Conservation (phyloP, 1,140 invertebrate species). For the Phenacoccus solenopsis region DNA sequence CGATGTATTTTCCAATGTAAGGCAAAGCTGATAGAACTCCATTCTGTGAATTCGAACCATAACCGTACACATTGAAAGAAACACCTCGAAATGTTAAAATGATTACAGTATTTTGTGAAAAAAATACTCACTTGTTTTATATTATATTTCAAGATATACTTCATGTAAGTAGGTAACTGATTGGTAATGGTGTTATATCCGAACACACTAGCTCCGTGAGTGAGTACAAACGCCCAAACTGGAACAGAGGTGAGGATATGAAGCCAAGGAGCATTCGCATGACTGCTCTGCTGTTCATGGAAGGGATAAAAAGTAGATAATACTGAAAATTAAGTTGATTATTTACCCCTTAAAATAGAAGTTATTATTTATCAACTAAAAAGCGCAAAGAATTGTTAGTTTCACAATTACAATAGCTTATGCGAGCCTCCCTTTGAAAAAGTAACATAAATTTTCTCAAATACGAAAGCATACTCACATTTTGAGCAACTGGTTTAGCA, state of each 20-base stretch:
- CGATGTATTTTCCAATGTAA: slow-evolving; percentile 70
- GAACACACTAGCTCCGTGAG: slow-evolving; percentile 84
- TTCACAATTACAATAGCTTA: too few species aligned
- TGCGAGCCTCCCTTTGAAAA: too few species aligned
- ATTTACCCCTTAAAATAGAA: not conserved
- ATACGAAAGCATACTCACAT: too few species aligned
- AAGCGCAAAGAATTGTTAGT: too few species aligned
- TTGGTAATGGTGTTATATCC: slow-evolving; percentile 90
- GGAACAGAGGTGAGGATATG: slow-evolving; percentile 62
- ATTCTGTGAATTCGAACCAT: slow-evolving; percentile 45
- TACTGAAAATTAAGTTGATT: not conserved
- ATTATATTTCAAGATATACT: slow-evolving; percentile 72
- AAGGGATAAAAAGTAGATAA: slow-evolving; percentile 3
- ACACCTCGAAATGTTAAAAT: not conserved
- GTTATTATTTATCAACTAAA: not conserved
- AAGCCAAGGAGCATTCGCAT: slow-evolving; percentile 59
- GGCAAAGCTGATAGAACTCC: slow-evolving; percentile 76
- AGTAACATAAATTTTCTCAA: too few species aligned
- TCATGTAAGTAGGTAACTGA: slow-evolving; percentile 87
- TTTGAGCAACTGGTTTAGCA: too few species aligned
- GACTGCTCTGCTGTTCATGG: not conserved
- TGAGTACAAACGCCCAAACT: slow-evolving; percentile 84
- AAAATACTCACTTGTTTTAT: slow-evolving; percentile 55
- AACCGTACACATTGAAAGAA: not conserved
- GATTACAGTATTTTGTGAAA: too few species aligned